These are phyloP conservation scores for Pyrgus malvae DNA, from an alignment of 2,888 invertebrate species.

Conservation along the genomic window DNA sequence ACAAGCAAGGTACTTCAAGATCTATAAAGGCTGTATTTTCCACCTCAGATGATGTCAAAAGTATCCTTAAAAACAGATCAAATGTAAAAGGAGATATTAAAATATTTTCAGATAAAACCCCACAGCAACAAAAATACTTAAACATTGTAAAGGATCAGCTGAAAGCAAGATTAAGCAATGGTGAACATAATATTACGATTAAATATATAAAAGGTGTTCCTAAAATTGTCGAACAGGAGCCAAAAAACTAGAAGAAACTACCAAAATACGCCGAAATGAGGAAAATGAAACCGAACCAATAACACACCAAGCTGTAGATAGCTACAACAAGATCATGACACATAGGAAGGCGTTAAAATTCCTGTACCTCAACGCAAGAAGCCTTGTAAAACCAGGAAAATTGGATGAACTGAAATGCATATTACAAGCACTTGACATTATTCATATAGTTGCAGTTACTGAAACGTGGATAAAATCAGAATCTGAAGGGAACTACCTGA, in stretches of 20 bases:
- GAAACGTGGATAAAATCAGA: slow-evolving; percentile 2
- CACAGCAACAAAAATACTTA: slow-evolving; percentile 1
- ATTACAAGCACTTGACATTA: not conserved
- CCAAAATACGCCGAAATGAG: too few relatives aligned
- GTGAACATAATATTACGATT: not conserved
- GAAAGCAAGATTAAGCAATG: not conserved
- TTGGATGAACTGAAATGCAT: not conserved
- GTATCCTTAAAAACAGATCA: not conserved
- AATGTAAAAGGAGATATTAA: not conserved
- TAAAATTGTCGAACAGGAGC: not conserved
- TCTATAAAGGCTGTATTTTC: not conserved
- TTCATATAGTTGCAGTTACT: not conserved
- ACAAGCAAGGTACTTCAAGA: not conserved
- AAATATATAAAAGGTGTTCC: not conserved
- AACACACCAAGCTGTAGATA: not conserved
- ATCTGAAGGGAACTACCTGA: not conserved
- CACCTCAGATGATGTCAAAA: not conserved
- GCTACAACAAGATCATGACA: not conserved
- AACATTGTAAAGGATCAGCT: not conserved
- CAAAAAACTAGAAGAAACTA: not conserved
- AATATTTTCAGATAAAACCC: slow-evolving; percentile 3
- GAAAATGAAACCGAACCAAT: too few relatives aligned
- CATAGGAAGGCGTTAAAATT: not conserved
- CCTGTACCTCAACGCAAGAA: not conserved
- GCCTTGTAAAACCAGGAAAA: not conserved